Evolutionary conservation across 1,140 invertebrate genomes (phyloP), one percentile per base, ranked within the genome.

Genomic region (Chymomyza costata): DNA sequence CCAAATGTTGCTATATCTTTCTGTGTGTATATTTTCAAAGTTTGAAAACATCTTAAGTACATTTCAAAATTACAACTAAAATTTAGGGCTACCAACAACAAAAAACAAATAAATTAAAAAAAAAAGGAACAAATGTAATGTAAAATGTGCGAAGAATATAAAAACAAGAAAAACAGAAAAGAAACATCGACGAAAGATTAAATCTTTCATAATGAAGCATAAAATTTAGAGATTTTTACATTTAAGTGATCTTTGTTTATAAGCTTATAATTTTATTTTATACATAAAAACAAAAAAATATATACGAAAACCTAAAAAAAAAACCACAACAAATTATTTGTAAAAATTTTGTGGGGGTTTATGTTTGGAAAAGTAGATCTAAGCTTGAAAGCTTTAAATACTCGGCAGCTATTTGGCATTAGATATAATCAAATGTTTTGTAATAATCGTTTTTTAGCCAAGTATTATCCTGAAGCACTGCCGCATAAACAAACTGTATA

Each of bases 221-320:
- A 57, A 67, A 74, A 71, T 82, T 83, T 76, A 82, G 82, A 82
- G 68, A 84, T 84, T 84, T 84, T 59, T 84, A 84, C 73, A 82
- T 84, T 84, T 84, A 84, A 84, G 82, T 84, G 82, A 84, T 84
- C 82, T 73, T 84, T 84, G 82, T 84, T 84, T 84, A 69, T 84
- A 84, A 84, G 82, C 55, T 80, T 84, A 84, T 84, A 84, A 84
- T 83, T 80, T 84, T 84, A 84, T 84, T 83, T 81, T 84, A 84
- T 80, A 82, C 71, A 70, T 73, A 84, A 82, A 81, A 74, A 62
- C 43, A 59, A 59, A 63, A 56, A 78, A 67, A 76, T 58, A 78
- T 71, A 78, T 52, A 70, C 37, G 83, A 44, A 70, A 53, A 45
- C 17, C 31, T 44, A 49, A 52, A 67, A 68, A 48, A 13, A 48